Base-by-base conservation (phyloP, 2,888 invertebrate species). In the Pristionchus mayeri region DNA sequence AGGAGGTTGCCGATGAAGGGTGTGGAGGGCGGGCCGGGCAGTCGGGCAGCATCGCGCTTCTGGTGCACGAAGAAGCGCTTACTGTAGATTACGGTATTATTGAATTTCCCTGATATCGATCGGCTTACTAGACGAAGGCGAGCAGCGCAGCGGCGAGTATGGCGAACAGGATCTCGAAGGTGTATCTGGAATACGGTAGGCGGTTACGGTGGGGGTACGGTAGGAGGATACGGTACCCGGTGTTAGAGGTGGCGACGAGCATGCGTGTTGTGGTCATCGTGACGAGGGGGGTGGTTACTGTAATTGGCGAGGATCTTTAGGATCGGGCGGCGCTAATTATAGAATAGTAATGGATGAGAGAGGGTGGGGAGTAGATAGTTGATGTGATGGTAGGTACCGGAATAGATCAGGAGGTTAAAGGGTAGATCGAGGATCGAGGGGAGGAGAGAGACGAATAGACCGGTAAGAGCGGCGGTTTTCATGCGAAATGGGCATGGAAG, bases 1-100 rank as follows among this genome's bases (percentile, higher is more conserved):
- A 63, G 82, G 0, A 82, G 67, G 21, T 82, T 82, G 30, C 82
- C 82, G 44, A 82, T 21, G 82, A 63, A 63, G 30, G 82, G 82
- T 2, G 48, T 48, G 11, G 82, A 63, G 1, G 82, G 67, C 0
- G 82, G 82, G 27, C 82, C 82, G 27, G 30, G 48, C 21, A 82
- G 44, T 3, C 44, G 24, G 30, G 52, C 27, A 6, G 27, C 48
- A 18, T 27, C 27, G 9, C 82, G 44, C 67, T 48, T 44, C 30
- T 67, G 63, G 30, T 67, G 60, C n/a, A 27, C 27, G 50, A 48
- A 67, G 34, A 82, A 50, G 34, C 82, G 82, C 30, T 67, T 82
- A 34, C 82, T 80, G 80, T 44, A 80, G 9, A 4, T 4, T 40
- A 6, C 3, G 21, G 13, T 40, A 40, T 80, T 54, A 52, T 50